phyloP scores from a whole-genome alignment of 1,140 invertebrate species.

The Lordiphosa stackelbergi region DNA sequence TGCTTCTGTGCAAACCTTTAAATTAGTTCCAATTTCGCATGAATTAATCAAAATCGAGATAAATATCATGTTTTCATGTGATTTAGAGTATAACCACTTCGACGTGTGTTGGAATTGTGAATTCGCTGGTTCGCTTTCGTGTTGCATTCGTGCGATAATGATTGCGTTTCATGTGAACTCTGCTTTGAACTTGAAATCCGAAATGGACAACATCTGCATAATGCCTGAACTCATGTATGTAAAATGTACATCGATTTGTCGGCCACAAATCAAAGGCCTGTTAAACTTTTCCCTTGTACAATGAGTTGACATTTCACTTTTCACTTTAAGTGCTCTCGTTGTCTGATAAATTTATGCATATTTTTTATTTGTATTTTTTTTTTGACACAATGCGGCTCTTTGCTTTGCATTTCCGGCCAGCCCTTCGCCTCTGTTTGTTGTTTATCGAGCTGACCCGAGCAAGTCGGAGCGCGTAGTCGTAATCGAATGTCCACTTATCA shows the following conservation, averaged over 20 bases:
- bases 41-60: too few relatives aligned
- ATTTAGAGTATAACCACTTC: conserved; percentile 2
- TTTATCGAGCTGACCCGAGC: conserved; percentile 12
- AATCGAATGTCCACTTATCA: conserved; percentile 41
- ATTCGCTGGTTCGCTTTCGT: background rate
- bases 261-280: conserved; percentile 62
- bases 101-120: conserved; percentile 6
- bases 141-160: conserved; percentile 1
- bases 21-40: too few relatives aligned
- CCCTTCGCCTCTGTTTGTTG: background rate
- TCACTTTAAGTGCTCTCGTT: conserved; percentile 63
- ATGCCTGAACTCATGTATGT: conserved; percentile 23
- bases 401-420: conserved; percentile 37
- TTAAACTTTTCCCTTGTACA: conserved; percentile 49
- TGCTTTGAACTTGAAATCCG: conserved; percentile 66
- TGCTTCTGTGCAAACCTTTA: too few relatives aligned
- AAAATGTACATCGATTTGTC: conserved; percentile 16
- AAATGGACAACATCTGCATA: conserved; percentile 54
- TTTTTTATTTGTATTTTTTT: conserved; percentile 18
- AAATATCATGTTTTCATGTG: too few relatives aligned
- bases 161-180: conserved; percentile 46
- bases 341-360: conserved; percentile 46
- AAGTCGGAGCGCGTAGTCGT: background rate
- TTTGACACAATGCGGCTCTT: conserved; percentile 16
- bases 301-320: conserved; percentile 68